Conservation (phyloP, 2,888 invertebrate species). For the Chymomyza procnemis region DNA sequence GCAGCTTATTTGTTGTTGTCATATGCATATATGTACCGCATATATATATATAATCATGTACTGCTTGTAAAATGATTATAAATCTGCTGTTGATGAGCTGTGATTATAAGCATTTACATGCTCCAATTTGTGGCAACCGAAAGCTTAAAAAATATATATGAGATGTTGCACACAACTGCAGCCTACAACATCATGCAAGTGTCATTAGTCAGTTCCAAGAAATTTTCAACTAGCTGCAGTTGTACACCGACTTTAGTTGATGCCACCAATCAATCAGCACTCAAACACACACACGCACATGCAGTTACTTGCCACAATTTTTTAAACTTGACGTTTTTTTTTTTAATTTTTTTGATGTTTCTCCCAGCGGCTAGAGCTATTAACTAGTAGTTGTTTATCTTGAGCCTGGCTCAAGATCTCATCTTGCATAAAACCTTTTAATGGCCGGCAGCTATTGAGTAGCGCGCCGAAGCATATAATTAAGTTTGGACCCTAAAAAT, state of each 20-base stretch:
- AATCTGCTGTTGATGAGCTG: constrained; percentile 70
- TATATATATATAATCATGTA: neutral
- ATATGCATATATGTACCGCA: neutral
- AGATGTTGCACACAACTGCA: neutral
- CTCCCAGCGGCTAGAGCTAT: neutral
- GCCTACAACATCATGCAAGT: constrained; percentile 49
- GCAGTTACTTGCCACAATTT: neutral
- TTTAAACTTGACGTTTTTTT: neutral
- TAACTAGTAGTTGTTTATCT: neutral
- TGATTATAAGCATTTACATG: constrained; percentile 68
- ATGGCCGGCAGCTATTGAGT: neutral
- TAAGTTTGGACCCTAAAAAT: neutral
- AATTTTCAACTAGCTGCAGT: constrained; percentile 50
- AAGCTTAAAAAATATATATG: constrained; percentile 2
- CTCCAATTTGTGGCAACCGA: constrained; percentile 43
- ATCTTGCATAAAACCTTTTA: neutral
- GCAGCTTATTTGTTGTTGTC: constrained; percentile 37
- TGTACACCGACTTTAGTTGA: neutral
- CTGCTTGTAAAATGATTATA: constrained; percentile 67
- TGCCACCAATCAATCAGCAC: constrained; percentile 54
- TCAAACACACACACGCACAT: neutral
- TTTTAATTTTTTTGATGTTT: neutral
- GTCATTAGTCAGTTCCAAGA: constrained; percentile 69
- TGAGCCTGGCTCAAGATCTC: neutral
- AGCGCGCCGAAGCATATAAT: neutral